Evolutionary conservation across 2,888 invertebrate genomes (phyloP), one percentile per base, ranked within the genome.

Genomic region (Monopis laevigella): DNA sequence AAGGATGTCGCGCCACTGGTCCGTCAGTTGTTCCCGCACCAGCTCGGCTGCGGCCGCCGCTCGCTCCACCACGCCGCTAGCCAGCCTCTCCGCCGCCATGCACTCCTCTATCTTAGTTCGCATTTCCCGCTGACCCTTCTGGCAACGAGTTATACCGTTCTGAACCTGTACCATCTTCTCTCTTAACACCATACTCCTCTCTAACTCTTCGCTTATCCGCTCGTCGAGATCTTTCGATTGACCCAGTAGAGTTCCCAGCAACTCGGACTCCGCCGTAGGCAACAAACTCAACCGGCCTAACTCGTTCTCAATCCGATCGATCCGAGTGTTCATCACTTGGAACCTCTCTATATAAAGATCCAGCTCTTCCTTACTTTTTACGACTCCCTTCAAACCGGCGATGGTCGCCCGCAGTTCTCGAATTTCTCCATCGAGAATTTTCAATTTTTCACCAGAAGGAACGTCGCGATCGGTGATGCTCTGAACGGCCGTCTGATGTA

Each of bases 291-390:
- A 67, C 43, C 89, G 83, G 0, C 91, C 89, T 14, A 93, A 72
- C 60, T 93, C 92, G 55, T 92, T 90, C 55, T 92, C 89, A 47
- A 92, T 91, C 38, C 88, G 83, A 42, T 88, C 88, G n/a, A 91
- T 85, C 10, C 92, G 84, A 2, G 85, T 84, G 26, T 86, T 87
- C 65, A 91, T 83, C 1, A 92, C 88, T 68, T 92, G 91, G 6
- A 93, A 71, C 39, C 92, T 81, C 64, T 93, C 92, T 6, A 92
- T 88, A 56, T 93, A 93, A 4, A 92, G 73, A 51, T 88, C 87
- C 0, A 93, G 74, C 56, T 93, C 93, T 51, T 93, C 93, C 54
- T 91, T 92, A 40, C 87, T 92, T 57, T 90, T 92, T 32, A 93
- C 87, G 0, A 92, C 87, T 1, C 91, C 90, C 58, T 89, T 88